Conservation (phyloP, 2,888 invertebrate species). For the Drepanosiphum platanoidis region DNA sequence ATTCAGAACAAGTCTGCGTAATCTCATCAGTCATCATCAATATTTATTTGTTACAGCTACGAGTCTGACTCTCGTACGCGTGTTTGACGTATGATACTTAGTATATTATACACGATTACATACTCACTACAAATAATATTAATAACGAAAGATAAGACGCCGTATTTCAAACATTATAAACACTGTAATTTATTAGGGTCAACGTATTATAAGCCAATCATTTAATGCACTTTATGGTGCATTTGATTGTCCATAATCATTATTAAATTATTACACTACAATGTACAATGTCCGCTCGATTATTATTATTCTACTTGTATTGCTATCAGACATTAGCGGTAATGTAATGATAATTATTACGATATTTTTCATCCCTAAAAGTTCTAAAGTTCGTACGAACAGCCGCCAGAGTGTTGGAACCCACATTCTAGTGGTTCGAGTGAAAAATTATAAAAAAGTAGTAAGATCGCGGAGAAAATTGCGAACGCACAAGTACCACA, state of each 20-base stretch:
- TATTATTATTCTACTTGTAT: neutral
- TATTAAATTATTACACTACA: neutral
- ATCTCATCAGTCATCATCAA: neutral
- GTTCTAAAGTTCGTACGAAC: neutral
- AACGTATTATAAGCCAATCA: constrained; percentile 24
- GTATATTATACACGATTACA: neutral
- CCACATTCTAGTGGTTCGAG: too few species aligned
- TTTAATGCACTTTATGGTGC: neutral
- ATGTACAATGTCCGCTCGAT: neutral
- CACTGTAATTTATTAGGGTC: constrained; percentile 33
- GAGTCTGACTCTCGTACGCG: neutral
- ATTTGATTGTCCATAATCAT: constrained; percentile 9
- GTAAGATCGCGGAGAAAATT: too few species aligned
- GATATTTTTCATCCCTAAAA: too few species aligned
- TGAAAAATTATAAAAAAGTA: too few species aligned
- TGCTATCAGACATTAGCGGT: neutral
- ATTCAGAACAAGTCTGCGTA: too few species aligned
- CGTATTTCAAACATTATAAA: constrained; percentile 5
- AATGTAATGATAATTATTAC: too few species aligned
- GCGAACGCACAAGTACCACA: too few species aligned
- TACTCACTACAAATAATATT: neutral
- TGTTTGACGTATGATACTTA: neutral
- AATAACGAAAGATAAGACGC: constrained; percentile 13
- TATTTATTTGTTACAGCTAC: neutral
- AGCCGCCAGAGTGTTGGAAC: neutral